phyloP scores from a whole-genome alignment of 2,113 vertebrate genomes.

The Menidia beryllina region DNA sequence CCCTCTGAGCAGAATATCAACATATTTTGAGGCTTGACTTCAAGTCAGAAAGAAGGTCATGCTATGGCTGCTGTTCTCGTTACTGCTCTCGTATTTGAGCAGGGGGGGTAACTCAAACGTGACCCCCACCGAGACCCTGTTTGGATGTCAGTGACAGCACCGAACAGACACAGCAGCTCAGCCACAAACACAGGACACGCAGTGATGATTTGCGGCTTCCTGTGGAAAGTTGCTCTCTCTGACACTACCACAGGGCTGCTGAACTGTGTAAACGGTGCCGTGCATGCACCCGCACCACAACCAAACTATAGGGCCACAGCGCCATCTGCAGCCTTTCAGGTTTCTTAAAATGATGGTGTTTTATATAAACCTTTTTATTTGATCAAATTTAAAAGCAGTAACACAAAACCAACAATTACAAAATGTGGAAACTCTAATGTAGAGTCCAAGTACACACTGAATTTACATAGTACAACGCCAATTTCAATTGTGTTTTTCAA shows the following conservation, averaged over 20 bases:
- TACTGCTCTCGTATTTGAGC: background rate
- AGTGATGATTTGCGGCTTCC: conserved; percentile 46
- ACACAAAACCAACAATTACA: background rate
- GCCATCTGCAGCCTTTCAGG: conserved; percentile 45
- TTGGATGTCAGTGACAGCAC: background rate
- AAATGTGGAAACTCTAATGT: background rate
- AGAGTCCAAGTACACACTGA: background rate
- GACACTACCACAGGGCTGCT: background rate
- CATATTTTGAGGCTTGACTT: background rate
- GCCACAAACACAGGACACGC: conserved; percentile 38
- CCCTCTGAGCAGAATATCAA: background rate
- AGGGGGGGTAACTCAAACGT: background rate
- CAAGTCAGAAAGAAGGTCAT: background rate
- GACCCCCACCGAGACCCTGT: conserved; percentile 13
- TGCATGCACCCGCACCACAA: background rate
- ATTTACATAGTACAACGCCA: background rate
- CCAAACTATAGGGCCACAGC: background rate
- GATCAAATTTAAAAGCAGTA: background rate
- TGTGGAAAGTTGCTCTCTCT: conserved; percentile 49
- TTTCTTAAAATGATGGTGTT: background rate
- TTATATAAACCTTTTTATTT: background rate
- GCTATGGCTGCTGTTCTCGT: background rate
- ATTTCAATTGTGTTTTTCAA: too few relatives aligned
- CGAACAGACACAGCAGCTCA: background rate
- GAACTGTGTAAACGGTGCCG: background rate